Evolutionary conservation across 2,888 invertebrate species (phyloP), one percentile per base, ranked within the genome.

Genomic region (Tryphoninae sp.): DNA sequence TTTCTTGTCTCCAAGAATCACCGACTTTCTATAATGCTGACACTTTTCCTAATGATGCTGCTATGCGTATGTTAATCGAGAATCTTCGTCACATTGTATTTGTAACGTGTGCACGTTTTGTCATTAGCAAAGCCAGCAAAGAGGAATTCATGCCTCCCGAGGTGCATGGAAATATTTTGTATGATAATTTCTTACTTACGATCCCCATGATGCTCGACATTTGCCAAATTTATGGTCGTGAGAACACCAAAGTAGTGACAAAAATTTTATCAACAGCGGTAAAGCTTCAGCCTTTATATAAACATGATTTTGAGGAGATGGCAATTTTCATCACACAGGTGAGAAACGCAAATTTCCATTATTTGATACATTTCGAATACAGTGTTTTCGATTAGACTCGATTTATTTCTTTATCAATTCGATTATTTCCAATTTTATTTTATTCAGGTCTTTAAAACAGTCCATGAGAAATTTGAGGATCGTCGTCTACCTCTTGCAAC

Each of bases 181-280:
- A 97, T 90, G 94, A 96, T 81, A 95, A 96, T 86, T 97, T 95
- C 91, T 92, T 98, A 83, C 95, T 97, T 87, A 96, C 97, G n/a
- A 93, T 97, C 83, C 96, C 97, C 0, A 95, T 96, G 88, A 91
- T 97, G 71, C 95, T 96, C 92, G 97, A 97, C 89, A 90, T 97
- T 11, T 95, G 96, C 88, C 93, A 95, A 55, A 93, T 96, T 8
- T 97, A 96, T 86, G 96, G 96, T 0, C 93, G 93, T 64, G 94
- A 94, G 67, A 97, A 97, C 88, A 88, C 90, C 0, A 88, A 91
- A 68, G 92, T 96, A 58, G 92, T 97, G 13, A 90, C 93, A 0
- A 94, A 94, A 86, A 93, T 97, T 85, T 89, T 97, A 45, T 92
- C 93, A 0, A 94, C 94, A 40, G 93, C 97, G 51, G 95, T 97